Conservation (phyloP, 2,797 vertebrate species). For the Phataginus tricuspis region DNA sequence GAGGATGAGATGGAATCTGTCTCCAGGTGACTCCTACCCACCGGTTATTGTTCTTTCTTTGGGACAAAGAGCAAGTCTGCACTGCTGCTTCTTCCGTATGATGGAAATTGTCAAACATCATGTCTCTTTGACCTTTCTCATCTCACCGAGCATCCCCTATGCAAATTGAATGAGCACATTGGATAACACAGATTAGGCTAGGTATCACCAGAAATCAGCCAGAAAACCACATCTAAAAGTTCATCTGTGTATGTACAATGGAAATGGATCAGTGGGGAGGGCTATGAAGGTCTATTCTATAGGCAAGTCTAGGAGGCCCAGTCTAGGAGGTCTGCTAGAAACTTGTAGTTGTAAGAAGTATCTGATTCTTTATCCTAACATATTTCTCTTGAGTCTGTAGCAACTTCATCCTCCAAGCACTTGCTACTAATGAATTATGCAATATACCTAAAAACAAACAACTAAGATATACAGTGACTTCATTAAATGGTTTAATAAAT, state of each 20-base stretch:
- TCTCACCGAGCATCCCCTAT: neutral
- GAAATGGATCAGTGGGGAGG: neutral
- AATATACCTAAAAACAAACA: conserved; percentile 78
- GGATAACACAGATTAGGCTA: neutral
- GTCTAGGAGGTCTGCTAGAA: neutral
- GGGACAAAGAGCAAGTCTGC: neutral
- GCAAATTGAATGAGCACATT: neutral
- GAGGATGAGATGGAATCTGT: neutral
- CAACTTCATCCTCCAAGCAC: conserved; percentile 61
- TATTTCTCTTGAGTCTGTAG: conserved; percentile 31
- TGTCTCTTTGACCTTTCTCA: neutral
- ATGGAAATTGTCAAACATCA: neutral
- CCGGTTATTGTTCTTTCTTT: neutral
- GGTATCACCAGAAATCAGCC: neutral
- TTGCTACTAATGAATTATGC: conserved; percentile 79
- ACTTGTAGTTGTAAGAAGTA: neutral
- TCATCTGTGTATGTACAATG: neutral
- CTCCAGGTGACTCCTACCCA: neutral
- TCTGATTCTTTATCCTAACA: conserved; percentile 33
- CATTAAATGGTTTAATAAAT: conserved; percentile 75
- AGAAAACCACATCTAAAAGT: neutral
- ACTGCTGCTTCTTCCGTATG: neutral
- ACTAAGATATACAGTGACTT: conserved; percentile 69
- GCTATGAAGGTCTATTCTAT: neutral
- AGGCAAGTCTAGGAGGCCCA: neutral